These are phyloP conservation scores for Iguana delicatissima DNA, from an alignment of 2,797 vertebrate species.

Conservation along the genomic window DNA sequence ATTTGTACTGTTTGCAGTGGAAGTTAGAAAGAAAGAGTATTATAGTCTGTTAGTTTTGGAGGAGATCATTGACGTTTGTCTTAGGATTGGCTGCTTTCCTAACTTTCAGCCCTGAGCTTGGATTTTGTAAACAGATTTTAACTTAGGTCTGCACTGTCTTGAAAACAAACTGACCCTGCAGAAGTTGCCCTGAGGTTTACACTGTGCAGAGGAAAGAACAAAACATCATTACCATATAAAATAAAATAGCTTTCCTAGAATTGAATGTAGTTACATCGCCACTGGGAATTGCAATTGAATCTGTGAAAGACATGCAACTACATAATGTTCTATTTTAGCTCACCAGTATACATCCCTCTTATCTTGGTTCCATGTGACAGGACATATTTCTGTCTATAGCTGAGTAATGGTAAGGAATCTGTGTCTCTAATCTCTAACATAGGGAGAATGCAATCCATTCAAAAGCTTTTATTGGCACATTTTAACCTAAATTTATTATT, in stretches of 20 bases:
- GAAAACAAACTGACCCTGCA: slow-evolving; percentile 1
- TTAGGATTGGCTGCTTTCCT: slow-evolving; percentile 1
- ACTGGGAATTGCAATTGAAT: not conserved
- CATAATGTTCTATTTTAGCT: not conserved
- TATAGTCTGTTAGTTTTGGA: not conserved
- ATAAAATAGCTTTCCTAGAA: not conserved
- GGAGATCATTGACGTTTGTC: not conserved
- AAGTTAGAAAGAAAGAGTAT: not conserved
- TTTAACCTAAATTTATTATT: not conserved
- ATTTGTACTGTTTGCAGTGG: not conserved
- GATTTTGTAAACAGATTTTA: not conserved
- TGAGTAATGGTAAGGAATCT: not conserved
- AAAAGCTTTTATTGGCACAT: not conserved
- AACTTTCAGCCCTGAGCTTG: not conserved
- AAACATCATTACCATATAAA: not conserved
- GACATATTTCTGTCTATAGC: not conserved
- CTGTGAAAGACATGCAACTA: not conserved
- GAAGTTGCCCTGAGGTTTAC: not conserved
- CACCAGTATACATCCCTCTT: not conserved
- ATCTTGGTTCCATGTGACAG: not conserved
- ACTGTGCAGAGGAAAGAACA: not conserved
- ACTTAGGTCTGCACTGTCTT: not conserved
- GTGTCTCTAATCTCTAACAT: not conserved
- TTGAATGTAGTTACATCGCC: not conserved
- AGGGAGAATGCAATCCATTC: not conserved